Conservation (phyloP, 1,140 invertebrate genomes). For the Cephus cinctus region DNA sequence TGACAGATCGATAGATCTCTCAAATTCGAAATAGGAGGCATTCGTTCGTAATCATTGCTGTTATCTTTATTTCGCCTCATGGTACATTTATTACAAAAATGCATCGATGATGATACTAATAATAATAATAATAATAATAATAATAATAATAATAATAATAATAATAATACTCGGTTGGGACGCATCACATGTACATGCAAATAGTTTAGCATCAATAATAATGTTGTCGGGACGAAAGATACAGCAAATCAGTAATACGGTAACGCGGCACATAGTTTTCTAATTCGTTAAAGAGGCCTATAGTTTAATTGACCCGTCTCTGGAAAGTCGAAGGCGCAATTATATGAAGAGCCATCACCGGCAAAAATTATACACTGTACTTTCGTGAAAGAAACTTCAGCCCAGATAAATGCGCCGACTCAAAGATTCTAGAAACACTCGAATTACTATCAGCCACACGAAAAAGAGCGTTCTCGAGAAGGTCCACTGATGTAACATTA, state of each 20-base stretch:
- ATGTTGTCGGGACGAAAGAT: slow-evolving; percentile 13
- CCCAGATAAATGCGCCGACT: too few species aligned
- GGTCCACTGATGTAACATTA: slow-evolving; percentile 33
- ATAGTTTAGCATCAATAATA: slow-evolving; percentile 1
- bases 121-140: slow-evolving; percentile 22
- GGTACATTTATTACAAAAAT: slow-evolving; percentile 35
- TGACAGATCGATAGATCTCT: too few species aligned
- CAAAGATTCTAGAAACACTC: too few species aligned
- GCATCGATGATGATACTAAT: slow-evolving; percentile 28
- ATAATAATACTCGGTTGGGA: slow-evolving; percentile 8
- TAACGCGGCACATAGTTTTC: slow-evolving; percentile 15
- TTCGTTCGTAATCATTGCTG: too few species aligned
- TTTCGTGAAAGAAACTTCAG: slow-evolving; percentile 2
- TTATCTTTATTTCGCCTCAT: slow-evolving; percentile 35
- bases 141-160: slow-evolving; percentile 27
- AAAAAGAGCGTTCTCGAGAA: slow-evolving; percentile 26
- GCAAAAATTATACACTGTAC: slow-evolving; percentile 19
- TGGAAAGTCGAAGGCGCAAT: slow-evolving; percentile 28
- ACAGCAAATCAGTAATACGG: slow-evolving; percentile 26
- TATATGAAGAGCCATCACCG: slow-evolving; percentile 17
- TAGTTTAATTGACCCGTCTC: too few species aligned
- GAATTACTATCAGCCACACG: slow-evolving; percentile 13
- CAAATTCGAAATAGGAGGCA: too few species aligned
- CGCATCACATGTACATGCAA: slow-evolving; percentile 15
- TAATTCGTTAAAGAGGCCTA: too few species aligned